phyloP scores from a whole-genome alignment of 2,797 vertebrate species.

The Anguilla megastoma region DNA sequence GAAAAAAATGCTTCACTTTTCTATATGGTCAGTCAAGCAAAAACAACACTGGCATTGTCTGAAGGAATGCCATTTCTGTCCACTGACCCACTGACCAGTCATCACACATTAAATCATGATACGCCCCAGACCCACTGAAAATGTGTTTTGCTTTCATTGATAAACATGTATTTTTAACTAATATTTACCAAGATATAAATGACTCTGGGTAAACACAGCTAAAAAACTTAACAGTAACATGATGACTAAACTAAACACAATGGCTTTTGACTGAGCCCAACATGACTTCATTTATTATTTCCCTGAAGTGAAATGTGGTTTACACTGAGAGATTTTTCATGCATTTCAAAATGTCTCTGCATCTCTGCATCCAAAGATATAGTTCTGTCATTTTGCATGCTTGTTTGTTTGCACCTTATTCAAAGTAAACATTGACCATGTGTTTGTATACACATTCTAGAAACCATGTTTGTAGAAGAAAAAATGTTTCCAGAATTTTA shows the following conservation, averaged over 20 bases:
- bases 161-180: constrained; percentile 26
- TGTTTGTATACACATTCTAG: neutral
- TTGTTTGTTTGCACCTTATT: neutral
- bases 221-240: neutral
- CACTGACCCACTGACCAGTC: constrained; percentile 29
- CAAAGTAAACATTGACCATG: neutral
- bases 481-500: neutral
- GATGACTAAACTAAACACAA: constrained; percentile 18
- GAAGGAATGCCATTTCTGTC: constrained; percentile 42
- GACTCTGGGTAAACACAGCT: neutral
- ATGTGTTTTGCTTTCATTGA: constrained; percentile 35
- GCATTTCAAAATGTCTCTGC: constrained; percentile 17
- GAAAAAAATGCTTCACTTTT: constrained; percentile 53
- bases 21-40: constrained; percentile 64
- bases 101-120: constrained; percentile 40
- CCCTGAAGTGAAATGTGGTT: neutral
- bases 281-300: neutral
- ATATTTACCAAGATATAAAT: constrained; percentile 26
- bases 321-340: neutral
- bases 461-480: neutral
- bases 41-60: constrained; percentile 56
- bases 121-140: constrained; percentile 40
- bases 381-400: neutral
- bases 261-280: constrained; percentile 24
- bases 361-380: constrained; percentile 9